phyloP scores from a whole-genome alignment of 1,140 invertebrate species.

The Leptinotarsa texana region DNA sequence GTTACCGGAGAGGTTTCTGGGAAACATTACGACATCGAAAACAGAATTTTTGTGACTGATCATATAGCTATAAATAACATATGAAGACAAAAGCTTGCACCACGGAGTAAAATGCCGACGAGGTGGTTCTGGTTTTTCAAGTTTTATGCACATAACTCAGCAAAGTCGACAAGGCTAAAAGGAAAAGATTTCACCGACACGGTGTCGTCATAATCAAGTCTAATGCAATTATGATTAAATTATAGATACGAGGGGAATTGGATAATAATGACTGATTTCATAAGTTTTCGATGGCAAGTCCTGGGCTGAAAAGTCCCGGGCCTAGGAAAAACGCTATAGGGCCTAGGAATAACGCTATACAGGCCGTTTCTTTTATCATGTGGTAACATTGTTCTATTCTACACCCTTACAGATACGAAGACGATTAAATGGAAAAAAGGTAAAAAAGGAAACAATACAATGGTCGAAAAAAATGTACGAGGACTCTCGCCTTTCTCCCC shows the following conservation, averaged over 20 bases:
- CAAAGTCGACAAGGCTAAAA: background rate
- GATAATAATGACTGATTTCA: background rate
- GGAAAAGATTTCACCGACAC: slow-evolving; percentile 4
- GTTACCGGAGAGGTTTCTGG: no score
- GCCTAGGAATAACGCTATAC: no score
- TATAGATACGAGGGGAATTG: background rate
- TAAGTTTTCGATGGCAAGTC: no score
- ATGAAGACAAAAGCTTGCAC: slow-evolving; percentile 8
- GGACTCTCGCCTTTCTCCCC: no score
- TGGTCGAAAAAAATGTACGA: no score
- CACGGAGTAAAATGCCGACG: background rate
- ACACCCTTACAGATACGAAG: no score
- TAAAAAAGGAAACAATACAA: no score
- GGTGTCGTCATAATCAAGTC: slow-evolving; percentile 5
- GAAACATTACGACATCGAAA: background rate
- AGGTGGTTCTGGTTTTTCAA: background rate
- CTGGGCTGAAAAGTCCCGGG: no score
- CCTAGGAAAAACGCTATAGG: no score
- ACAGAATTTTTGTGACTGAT: background rate
- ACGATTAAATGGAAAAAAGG: no score
- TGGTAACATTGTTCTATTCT: no score
- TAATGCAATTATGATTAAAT: slow-evolving; percentile 6
- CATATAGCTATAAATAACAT: background rate
- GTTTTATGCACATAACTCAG: background rate
- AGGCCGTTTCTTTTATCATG: no score